Evolutionary conservation across 35 echinoderm and acorn worm genomes (phyloP), one percentile per base, ranked within the genome.

Genomic region (Eucidaris tribuloides): DNA sequence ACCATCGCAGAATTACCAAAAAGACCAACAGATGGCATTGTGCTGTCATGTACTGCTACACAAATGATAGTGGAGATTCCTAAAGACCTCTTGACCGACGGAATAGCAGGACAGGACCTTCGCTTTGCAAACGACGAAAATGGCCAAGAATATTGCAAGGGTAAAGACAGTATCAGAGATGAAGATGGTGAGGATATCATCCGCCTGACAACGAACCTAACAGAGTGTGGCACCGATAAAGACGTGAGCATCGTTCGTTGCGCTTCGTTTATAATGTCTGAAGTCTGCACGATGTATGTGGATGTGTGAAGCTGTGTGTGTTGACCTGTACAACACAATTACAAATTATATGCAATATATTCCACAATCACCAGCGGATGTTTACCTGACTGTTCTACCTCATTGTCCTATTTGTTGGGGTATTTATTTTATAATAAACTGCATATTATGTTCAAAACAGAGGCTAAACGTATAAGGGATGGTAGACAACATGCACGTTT

Each of bases 61-160:
- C 38, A 74, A 18, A 74, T 74, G 68, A 74, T 74, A 19, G 68
- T 74, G 14, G 68, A 74, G 68, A 74, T 74, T 9, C 68, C 68
- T 22, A 74, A 74, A 40, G 9, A 33, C 37, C 68, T 74, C 15
- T 25, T 74, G 17, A 74, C 68, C n/a, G 68, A 40, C 25, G 68
- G 25, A 13, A 74, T 74, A 40, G n/a, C 37, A 20, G 68, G 68
- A 42, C 24, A 27, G 5, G 41, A 74, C 44, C 35, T 74, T 20
- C 68, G 68, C 37, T 74, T 74, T 22, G 68, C 33, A 1, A 35
- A 35, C 28, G 68, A 33, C 14, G 9, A 27, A 2, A 40, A 15
- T 14, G 34, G 24, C 13, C 35, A 74, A 1, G 36, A 74, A 36
- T 27, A 38, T 36, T 74, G 68, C 38, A n/a, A 40, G 68, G 68